Percentiles rank a stretch among this genome's conserved stretches.
Evolutionary conservation across 2,888 invertebrate species (phyloP).

Genomic region (Meliscaeva auricollis): DNA sequence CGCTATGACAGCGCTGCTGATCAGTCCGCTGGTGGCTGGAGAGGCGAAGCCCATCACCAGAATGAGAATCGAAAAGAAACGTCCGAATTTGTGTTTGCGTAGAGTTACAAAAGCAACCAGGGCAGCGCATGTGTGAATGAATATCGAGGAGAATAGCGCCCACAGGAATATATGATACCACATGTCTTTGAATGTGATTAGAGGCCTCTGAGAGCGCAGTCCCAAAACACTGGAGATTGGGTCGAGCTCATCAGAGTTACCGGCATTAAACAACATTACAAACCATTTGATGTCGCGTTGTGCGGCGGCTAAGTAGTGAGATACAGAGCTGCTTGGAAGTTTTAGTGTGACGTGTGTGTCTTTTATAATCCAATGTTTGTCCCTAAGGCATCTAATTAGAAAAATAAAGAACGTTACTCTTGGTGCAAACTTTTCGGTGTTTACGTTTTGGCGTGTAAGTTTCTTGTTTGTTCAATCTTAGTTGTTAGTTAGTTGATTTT

Average conservation of each 20-base stretch:
- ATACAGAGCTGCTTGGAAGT: constrained; percentile 50
- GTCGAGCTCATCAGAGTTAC: constrained; percentile 86
- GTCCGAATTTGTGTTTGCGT: constrained; percentile 96
- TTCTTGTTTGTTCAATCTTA: constrained; percentile 26
- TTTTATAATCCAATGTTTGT: neutral
- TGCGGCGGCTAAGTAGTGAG: constrained; percentile 18
- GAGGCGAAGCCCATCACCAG: constrained; percentile 95
- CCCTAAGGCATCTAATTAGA: constrained; percentile 9
- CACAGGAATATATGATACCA: constrained; percentile 99
- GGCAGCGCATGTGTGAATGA: constrained; percentile 96
- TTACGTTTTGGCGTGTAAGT: neutral
- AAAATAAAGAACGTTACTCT: constrained; percentile 6
- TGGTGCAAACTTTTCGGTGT: neutral
- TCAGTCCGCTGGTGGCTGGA: constrained; percentile 94
- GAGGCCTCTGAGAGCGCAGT: constrained; percentile 87
- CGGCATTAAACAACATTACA: constrained; percentile 81
- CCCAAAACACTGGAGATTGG: constrained; percentile 89
- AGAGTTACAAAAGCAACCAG: constrained; percentile 95
- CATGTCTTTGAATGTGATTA: constrained; percentile 94
- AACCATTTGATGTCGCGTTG: constrained; percentile 69
- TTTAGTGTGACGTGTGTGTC: constrained; percentile 30
- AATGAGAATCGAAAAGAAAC: constrained; percentile 95
- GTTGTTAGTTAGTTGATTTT: constrained; percentile 52
- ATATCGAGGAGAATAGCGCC: constrained; percentile 96
- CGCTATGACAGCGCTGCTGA: constrained; percentile 96